Evolutionary conservation across 2,113 vertebrate genomes (phyloP), one percentile per base, ranked within the genome.

Genomic region (Varanus salvator): DNA sequence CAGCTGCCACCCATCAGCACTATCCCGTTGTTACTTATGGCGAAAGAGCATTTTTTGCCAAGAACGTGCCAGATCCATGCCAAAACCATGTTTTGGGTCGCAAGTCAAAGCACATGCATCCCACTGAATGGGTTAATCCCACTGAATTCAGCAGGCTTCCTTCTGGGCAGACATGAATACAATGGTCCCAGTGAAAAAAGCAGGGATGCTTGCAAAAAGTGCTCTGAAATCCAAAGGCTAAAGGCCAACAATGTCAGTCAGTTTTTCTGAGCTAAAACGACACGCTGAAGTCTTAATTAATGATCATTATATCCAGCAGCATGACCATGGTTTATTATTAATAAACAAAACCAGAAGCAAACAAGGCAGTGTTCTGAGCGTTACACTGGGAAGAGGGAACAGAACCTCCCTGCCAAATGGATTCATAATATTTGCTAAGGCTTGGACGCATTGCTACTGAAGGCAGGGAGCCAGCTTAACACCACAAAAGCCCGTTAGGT

Each of bases 301-400:
- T 89, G 7, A 85, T 78, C 44, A 89, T 27, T 15, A 68, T 27
- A 77, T 6, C 15, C 23, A 38, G 2, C 29, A 44, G 8, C 25
- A 64, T 19, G 71, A 68, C 66, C 15, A 68, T 34, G 15, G 34
- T 80, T 72, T 72, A 54, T 75, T 86, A 86, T 86, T 75, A 86
- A 34, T 34, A 38, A 75, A 34, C 6, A 89, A 6, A 52, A 54
- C 19, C 4, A 80, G n/a, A n/a, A 0, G 0, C 29, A 80, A 74
- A 60, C 52, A 74, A 38, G n/a, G 29, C 23, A 71, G 31, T 69
- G 4, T 74, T 23, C 68, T 75, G 74, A 68, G 82, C 19, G 50
- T n/a, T 80, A 19, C 15, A 6, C 31, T 54, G 29, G 88, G 64
- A 52, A 68, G 21, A 21, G 50, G n/a, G 31, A 12, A 6, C 9